Evolutionary conservation across 2,113 vertebrate species (phyloP).

Genomic region (Oryzias celebensis): DNA sequence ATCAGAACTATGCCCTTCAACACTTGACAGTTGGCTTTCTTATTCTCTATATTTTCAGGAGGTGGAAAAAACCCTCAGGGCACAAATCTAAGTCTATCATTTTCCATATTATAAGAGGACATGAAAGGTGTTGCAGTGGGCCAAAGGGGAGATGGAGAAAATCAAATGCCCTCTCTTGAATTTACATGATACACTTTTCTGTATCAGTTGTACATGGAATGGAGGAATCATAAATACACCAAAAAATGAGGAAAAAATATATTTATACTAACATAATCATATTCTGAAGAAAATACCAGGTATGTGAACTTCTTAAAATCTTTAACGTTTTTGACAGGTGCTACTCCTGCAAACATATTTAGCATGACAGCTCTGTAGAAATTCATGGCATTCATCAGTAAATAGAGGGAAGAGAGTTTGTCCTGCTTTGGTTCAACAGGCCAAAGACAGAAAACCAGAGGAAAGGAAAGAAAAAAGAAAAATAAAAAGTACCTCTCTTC

Average conservation of each 20-base stretch:
- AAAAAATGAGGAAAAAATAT: slow-evolving; percentile 9
- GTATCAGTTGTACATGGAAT: slow-evolving; percentile 12
- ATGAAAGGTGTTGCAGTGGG: slow-evolving; percentile 52
- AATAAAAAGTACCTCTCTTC: slow-evolving; percentile 59
- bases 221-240: slow-evolving; percentile 21
- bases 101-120: slow-evolving; percentile 55
- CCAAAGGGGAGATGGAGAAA: slow-evolving; percentile 50
- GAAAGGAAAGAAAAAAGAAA: slow-evolving; percentile 42
- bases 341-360: neutral
- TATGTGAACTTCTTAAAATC: too few species aligned
- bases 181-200: slow-evolving; percentile 65
- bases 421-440: slow-evolving; percentile 62
- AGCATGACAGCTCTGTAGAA: slow-evolving; percentile 16
- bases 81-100: slow-evolving; percentile 45
- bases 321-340: neutral
- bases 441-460: slow-evolving; percentile 52
- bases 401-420: slow-evolving; percentile 17
- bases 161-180: slow-evolving; percentile 73
- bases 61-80: slow-evolving; percentile 41
- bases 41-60: slow-evolving; percentile 40
- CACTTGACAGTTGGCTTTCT: slow-evolving; percentile 29
- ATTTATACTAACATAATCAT: too few species aligned
- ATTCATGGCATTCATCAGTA: slow-evolving; percentile 29
- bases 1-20: neutral
- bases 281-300: too few species aligned